Evolutionary conservation across 2,113 vertebrate species (phyloP).

Genomic region (Empidonax alnorum): DNA sequence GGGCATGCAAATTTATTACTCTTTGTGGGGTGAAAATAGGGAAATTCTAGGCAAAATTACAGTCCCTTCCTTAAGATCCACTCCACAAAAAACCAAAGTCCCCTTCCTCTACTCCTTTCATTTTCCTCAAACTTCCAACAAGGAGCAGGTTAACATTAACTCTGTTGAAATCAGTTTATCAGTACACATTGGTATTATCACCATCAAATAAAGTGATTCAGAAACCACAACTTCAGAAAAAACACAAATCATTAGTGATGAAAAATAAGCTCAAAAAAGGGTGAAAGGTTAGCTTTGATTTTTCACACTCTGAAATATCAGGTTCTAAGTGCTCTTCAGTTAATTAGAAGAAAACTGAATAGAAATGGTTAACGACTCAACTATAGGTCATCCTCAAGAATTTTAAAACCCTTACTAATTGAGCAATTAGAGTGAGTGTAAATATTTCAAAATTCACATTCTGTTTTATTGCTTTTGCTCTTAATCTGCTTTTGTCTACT

Average conservation of each 20-base stretch:
- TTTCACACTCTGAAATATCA: neutral
- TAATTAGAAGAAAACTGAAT: neutral
- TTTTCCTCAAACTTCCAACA: neutral
- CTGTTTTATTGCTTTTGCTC: neutral
- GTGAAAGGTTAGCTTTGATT: neutral
- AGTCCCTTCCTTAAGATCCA: neutral
- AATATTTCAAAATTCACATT: neutral
- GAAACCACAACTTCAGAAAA: neutral
- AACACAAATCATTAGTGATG: neutral
- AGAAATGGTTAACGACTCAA: neutral
- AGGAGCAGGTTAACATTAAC: neutral
- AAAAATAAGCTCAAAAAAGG: neutral
- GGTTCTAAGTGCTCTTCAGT: neutral
- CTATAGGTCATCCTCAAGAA: neutral
- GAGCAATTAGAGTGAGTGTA: neutral
- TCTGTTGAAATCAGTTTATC: neutral
- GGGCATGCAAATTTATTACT: accelerated
- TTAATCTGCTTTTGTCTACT: neutral
- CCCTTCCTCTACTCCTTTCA: accelerated
- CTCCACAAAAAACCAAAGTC: neutral
- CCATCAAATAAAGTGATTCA: neutral
- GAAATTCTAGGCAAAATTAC: neutral
- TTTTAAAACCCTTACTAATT: neutral
- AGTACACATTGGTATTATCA: neutral
- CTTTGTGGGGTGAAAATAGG: accelerated